A percentile compares a stretch with the other conserved stretches of the same genome.
Evolutionary conservation across 2,888 invertebrate genomes (phyloP).

Genomic region (Hydroisotoma schaefferi): DNA sequence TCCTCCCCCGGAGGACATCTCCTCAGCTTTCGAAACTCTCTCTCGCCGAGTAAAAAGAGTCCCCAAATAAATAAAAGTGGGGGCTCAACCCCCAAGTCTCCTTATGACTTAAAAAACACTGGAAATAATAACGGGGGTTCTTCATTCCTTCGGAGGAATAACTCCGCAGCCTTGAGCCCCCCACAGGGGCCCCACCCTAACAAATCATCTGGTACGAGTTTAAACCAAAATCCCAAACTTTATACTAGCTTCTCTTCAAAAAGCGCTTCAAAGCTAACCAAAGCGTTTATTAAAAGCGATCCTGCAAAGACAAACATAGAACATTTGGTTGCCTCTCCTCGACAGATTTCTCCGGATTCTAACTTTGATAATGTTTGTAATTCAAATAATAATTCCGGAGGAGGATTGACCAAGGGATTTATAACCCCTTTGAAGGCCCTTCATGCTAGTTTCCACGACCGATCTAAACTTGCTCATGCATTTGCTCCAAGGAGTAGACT

Average conservation of each 20-base stretch:
- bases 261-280: constrained; percentile 35
- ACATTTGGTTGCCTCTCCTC: constrained; percentile 35
- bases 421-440: constrained; percentile 41
- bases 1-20: constrained; percentile 2
- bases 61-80: not conserved
- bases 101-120: no score
- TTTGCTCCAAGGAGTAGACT: constrained; percentile 31
- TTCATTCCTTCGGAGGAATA: constrained; percentile 19
- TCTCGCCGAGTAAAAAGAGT: not conserved
- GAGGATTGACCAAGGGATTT: constrained; percentile 32
- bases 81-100: no score
- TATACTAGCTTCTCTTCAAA: constrained; percentile 45
- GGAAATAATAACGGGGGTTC: no score
- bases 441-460: constrained; percentile 43
- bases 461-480: constrained; percentile 38
- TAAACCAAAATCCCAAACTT: constrained; percentile 39
- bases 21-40: constrained; percentile 3
- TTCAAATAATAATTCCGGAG: constrained; percentile 8
- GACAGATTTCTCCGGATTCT: constrained; percentile 13
- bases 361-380: constrained; percentile 8
- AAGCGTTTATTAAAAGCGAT: constrained; percentile 39
- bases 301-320: constrained; percentile 46
- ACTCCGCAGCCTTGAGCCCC: constrained; percentile 21
- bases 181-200: constrained; percentile 9
- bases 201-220: no score